Evolutionary conservation across 2,797 vertebrate genomes (phyloP), one percentile per base, ranked within the genome.

Genomic region (Pteropus rufus): DNA sequence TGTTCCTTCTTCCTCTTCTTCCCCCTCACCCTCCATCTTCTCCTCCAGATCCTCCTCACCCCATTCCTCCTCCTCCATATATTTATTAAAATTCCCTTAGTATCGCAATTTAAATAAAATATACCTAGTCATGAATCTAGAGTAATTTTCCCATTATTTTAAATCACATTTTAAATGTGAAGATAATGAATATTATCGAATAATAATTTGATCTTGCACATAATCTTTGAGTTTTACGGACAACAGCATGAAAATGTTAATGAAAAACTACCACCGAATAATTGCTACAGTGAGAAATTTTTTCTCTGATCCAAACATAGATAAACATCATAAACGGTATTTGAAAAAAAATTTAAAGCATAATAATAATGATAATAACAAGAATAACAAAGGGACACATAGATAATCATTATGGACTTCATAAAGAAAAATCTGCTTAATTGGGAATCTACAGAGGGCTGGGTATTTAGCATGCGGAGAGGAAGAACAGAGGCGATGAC

Each of bases 361-460:
- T 39, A 31, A 24, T 19, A 54, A 7, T 82, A 39, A 58, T 46
- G 73, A 58, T n/a, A 26, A 77, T 62, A 24, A 46, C 41, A 86
- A 31, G 26, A 54, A 84, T 41, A 11, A 34, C 36, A 86, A 21
- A 31, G 54, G 26, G 46, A 41, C 10, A 54, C 12, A 88, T 54
- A 72, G 19, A 10, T 23, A 81, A 81, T 56, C 23, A 85, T 23
- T 1, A 41, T 16, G 24, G 10, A 34, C 36, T 84, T 67, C 15
- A 56, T 62, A 31, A 80, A 89, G 29, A 64, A 24, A 77, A 58
- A 58, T 41, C 19, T 75, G 1, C 0, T 23, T 26, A 82, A 26
- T 0, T 36, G 26, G 34, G 0, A 7, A 6, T 11, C 0, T 49
- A 26, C 4, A 36, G 26, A 89, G 1, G 15, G 3, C 7, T 88